A percentile compares a stretch with the other conserved stretches of the same genome.
Evolutionary conservation across 2,888 invertebrate species (phyloP).

Genomic region (Lithodes maja): DNA sequence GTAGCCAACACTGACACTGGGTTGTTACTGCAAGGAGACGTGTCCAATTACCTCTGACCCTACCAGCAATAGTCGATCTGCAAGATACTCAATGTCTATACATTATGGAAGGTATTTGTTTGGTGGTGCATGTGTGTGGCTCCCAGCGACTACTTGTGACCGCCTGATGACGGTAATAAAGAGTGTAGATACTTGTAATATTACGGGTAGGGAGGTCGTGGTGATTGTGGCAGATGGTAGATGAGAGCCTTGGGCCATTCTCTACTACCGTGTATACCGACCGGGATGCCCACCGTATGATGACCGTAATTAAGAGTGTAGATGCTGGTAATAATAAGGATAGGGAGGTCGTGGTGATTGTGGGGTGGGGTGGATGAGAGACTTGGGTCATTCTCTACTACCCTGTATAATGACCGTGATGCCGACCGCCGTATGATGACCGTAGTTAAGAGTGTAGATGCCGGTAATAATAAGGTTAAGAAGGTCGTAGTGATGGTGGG

Average conservation of each 20-base stretch:
- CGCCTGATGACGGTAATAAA: constrained; percentile 46
- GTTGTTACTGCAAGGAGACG: background rate
- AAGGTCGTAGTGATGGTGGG: too few relatives aligned
- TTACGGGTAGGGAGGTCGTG: constrained; percentile 21
- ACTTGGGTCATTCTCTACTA: too few relatives aligned
- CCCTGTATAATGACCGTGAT: too few relatives aligned
- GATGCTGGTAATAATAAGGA: constrained; percentile 43
- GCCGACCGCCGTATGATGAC: too few relatives aligned
- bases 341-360: constrained; percentile 41
- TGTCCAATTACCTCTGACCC: background rate
- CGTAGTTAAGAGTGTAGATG: too few relatives aligned
- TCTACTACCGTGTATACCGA: too few relatives aligned
- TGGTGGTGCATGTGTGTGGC: constrained; percentile 25
- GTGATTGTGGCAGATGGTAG: constrained; percentile 17
- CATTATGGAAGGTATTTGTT: background rate
- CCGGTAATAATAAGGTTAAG: too few relatives aligned
- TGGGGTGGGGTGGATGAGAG: constrained; percentile 24
- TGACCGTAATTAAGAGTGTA: constrained; percentile 30
- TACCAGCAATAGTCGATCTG: background rate
- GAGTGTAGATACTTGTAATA: constrained; percentile 35
- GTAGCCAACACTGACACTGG: too few relatives aligned
- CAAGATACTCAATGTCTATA: background rate
- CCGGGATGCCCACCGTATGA: too few relatives aligned
- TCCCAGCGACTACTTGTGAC: constrained; percentile 34
- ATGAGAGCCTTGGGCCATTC: too few relatives aligned